Evolutionary conservation across 1,140 invertebrate genomes (phyloP).

Genomic region (Aradophagus sp.): DNA sequence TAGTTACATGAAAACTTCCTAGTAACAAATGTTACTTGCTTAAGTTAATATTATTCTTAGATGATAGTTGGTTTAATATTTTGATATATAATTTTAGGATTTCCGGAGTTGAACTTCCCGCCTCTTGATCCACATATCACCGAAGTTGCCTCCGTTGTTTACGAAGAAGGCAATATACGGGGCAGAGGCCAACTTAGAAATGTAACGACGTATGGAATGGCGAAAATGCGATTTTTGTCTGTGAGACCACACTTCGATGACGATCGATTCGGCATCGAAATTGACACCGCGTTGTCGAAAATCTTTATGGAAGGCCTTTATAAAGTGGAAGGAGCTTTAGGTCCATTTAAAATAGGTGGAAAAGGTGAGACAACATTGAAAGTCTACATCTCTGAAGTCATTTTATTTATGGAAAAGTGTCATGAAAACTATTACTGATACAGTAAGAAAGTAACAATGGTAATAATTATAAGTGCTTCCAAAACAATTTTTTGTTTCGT

Average conservation of each 20-base stretch:
- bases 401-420: too few species aligned
- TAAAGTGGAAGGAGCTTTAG: conserved; percentile 73
- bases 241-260: conserved; percentile 74
- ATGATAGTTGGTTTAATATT: too few species aligned
- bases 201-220: conserved; percentile 72
- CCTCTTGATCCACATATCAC: conserved; percentile 74
- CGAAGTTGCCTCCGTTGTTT: conserved; percentile 70
- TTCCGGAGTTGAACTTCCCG: conserved; percentile 73
- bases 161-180: conserved; percentile 72
- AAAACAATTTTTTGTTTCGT: conserved; percentile 2
- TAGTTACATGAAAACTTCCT: too few species aligned
- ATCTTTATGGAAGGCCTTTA: conserved; percentile 73
- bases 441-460: too few species aligned
- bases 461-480: too few species aligned
- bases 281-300: conserved; percentile 74
- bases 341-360: conserved; percentile 73
- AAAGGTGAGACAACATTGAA: conserved; percentile 63
- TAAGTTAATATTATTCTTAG: conserved; percentile 10
- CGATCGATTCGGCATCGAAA: conserved; percentile 74
- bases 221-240: conserved; percentile 72
- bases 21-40: neutral
- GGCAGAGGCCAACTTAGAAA: conserved; percentile 72
- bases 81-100: conserved; percentile 62
- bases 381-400: too few species aligned
- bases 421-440: too few species aligned